phyloP scores from a whole-genome alignment of 2,113 vertebrate genomes.

The Anguilla rostrata region DNA sequence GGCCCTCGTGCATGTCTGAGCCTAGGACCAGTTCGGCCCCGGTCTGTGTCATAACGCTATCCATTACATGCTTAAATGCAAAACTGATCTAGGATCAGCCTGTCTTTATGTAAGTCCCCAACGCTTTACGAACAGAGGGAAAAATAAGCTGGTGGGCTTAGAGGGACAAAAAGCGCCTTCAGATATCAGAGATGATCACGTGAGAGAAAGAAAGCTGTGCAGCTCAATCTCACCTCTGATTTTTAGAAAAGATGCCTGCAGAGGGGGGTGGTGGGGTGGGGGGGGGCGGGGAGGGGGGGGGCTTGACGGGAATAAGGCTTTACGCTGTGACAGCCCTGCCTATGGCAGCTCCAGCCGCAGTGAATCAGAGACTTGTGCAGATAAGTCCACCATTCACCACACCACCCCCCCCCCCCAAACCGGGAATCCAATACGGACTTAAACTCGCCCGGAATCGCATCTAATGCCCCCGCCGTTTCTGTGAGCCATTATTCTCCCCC shows the following conservation, averaged over 20 bases:
- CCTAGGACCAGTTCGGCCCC: not conserved
- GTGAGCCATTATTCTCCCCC: slow-evolving; percentile 11
- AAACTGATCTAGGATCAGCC: not conserved
- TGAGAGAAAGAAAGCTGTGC: not conserved
- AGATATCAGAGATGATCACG: not conserved
- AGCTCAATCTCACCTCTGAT: not conserved
- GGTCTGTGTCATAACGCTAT: not conserved
- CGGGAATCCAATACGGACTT: slow-evolving; percentile 20
- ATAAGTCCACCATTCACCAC: slow-evolving; percentile 1
- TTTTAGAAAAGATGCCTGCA: not conserved
- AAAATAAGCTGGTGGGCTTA: not conserved
- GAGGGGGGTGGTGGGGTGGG: not conserved
- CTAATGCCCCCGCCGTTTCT: slow-evolving; percentile 20
- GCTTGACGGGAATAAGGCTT: not conserved
- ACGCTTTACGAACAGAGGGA: not conserved
- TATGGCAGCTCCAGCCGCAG: too few species aligned
- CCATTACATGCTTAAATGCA: too few species aligned
- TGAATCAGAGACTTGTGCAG: slow-evolving; percentile 11
- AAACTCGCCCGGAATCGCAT: slow-evolving; percentile 28
- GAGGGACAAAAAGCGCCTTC: too few species aligned
- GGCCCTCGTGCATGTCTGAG: not conserved
- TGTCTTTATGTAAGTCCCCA: not conserved
- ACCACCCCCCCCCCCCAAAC: not conserved
- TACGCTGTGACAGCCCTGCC: not conserved
- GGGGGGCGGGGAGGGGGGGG: not conserved